A percentile compares a stretch with the other conserved stretches of the same genome.
These are phyloP conservation scores for Lanistes nyassanus DNA, from an alignment of 1,140 invertebrate genomes.

Conservation along the genomic window DNA sequence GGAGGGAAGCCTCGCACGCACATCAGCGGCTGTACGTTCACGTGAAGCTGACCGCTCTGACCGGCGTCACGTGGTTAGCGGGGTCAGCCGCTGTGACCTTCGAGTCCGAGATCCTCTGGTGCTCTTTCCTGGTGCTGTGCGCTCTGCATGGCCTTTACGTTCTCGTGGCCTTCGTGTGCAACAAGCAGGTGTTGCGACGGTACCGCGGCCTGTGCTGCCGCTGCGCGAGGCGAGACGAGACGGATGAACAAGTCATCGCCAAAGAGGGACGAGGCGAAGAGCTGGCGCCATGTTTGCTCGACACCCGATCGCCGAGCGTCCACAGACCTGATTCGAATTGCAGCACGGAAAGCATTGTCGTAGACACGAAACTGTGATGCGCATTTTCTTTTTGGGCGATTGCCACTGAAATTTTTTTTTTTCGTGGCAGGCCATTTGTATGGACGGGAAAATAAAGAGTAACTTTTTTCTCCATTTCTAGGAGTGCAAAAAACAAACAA, in stretches of 20 bases:
- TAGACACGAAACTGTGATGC: too few species aligned
- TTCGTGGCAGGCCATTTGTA: too few species aligned
- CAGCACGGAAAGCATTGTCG: too few species aligned
- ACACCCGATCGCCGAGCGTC: too few species aligned
- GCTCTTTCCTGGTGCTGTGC: conserved; percentile 65
- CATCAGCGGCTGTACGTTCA: conserved; percentile 56
- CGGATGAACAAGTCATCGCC: background rate
- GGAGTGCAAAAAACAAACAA: too few species aligned
- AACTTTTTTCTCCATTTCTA: too few species aligned
- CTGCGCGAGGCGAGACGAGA: background rate
- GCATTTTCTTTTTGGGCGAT: too few species aligned
- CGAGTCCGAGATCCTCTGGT: conserved; percentile 51
- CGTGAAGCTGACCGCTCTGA: conserved; percentile 68
- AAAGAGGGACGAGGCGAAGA: too few species aligned
- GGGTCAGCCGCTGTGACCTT: conserved; percentile 64
- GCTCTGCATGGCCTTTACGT: conserved; percentile 62
- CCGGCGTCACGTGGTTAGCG: conserved; percentile 70
- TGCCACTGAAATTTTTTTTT: too few species aligned
- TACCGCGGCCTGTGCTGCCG: background rate
- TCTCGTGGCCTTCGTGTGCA: conserved; percentile 38
- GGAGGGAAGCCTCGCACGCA: background rate
- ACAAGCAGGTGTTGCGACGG: conserved; percentile 9
- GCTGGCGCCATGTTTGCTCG: too few species aligned
- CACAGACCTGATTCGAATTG: too few species aligned
- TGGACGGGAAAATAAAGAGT: too few species aligned